Evolutionary conservation across 2,888 invertebrate genomes (phyloP), one percentile per base, ranked within the genome.

Genomic region (Pristionchus arcanus): DNA sequence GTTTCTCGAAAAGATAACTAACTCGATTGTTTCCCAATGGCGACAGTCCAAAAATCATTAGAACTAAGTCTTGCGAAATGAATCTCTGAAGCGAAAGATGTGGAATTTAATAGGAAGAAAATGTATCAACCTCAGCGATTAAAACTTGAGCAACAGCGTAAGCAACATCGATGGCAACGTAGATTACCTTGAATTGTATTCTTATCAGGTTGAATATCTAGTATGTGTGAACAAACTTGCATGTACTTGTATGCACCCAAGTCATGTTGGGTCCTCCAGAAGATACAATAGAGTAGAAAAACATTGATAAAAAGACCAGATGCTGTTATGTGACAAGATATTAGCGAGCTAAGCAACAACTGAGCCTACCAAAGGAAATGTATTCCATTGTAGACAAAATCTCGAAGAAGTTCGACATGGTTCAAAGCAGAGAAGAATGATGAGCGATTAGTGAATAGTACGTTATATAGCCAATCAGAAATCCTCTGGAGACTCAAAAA

Each of bases 361-460:
- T 66, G 5, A 0, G 1, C 28, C n/a, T 28, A 66, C 66, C 66
- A 13, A 28, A 66, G 13, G n/a, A 66, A 66, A 66, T 66, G 66
- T 66, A 66, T 66, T 66, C 66, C 28, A 66, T 66, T 28, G 66
- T 66, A n/a, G 66, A 66, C n/a, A 66, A n/a, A n/a, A 66, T 66
- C 2, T 66, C 66, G 66, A 66, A 66, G 66, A 66, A 66, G 66
- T 28, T 25, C 28, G 66, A 21, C 66, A 66, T 66, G 0, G n/a
- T 28, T 66, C 28, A 25, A 59, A 59, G 42, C 5, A 19, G 59
- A 59, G 59, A 19, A 21, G 13, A 59, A 59, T 59, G 19, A 59
- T 21, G 42, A 13, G 42, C 42, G 19, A 59, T 11, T 19, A 59
- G 59, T 59, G 59, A 49, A 49, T 9, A 19, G 15, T 59, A 21